Conservation (phyloP, 2,888 invertebrate species). For the Falcaria lacertinaria region DNA sequence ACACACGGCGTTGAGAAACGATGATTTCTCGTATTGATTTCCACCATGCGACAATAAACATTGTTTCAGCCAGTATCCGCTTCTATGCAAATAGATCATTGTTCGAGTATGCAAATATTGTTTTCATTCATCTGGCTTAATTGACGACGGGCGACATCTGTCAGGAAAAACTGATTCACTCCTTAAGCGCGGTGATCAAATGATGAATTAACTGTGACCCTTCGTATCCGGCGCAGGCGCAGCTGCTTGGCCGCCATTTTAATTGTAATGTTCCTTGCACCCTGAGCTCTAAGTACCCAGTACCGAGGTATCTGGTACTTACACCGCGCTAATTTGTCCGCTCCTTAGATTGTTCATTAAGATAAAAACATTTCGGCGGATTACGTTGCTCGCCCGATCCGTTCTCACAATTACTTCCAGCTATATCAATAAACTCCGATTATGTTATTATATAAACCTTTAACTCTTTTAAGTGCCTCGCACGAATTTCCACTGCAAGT, state of each 20-base stretch:
- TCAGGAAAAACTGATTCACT: slow-evolving; percentile 74
- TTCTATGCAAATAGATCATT: slow-evolving; percentile 67
- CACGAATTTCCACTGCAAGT: not conserved
- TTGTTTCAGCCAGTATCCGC: slow-evolving; percentile 54
- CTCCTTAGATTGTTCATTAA: slow-evolving; percentile 1
- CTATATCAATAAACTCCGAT: not conserved
- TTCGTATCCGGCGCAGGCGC: slow-evolving; percentile 71
- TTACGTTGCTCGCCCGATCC: not conserved
- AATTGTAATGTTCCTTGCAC: slow-evolving; percentile 47
- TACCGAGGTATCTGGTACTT: slow-evolving; percentile 1
- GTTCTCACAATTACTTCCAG: slow-evolving; percentile 6
- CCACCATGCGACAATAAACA: slow-evolving; percentile 63
- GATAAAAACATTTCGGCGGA: slow-evolving; percentile 2
- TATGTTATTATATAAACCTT: not conserved
- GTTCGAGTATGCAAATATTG: slow-evolving; percentile 68
- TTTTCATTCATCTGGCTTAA: slow-evolving; percentile 71
- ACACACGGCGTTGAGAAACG: slow-evolving; percentile 54
- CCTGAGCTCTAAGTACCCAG: slow-evolving; percentile 22
- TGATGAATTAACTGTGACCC: slow-evolving; percentile 68
- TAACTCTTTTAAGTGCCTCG: not conserved
- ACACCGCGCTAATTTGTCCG: slow-evolving; percentile 1
- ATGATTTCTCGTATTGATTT: slow-evolving; percentile 72
- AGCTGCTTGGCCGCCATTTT: slow-evolving; percentile 57
- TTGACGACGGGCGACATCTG: slow-evolving; percentile 70
- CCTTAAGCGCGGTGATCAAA: slow-evolving; percentile 64